Evolutionary conservation across 2,888 invertebrate species (phyloP), one percentile per base, ranked within the genome.

Genomic region (Drosophila mimetica): DNA sequence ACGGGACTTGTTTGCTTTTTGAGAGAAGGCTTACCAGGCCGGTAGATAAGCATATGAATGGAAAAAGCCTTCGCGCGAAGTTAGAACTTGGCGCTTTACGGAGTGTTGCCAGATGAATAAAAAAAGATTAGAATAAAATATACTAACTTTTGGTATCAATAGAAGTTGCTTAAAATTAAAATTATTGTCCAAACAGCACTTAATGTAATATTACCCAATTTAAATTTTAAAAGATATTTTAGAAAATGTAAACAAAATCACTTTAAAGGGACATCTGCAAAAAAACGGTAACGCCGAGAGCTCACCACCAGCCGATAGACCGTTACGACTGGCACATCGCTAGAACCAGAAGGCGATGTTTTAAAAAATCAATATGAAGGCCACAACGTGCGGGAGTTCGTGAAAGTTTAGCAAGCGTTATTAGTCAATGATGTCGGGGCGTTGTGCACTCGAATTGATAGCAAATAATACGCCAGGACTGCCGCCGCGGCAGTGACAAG

Each of bases 321-420:
- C 60, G n/a, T 47, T 47, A 36, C 18, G 13, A 30, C 4, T 8
- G 13, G 13, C 46, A 2, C 32, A 39, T 44, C 59, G 5, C 37
- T 39, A 16, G 20, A 42, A 20, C 30, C 16, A 11, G 1, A 30
- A 28, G 59, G 44, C 58, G 47, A 54, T 52, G 36, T 73, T 72
- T 47, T 11, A 75, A 77, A 71, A 76, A 76, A 76, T 77, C 76
- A 76, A 77, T 76, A 77, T 65, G 74, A 74, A 59, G 69, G 55
- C 60, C 66, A 71, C 71, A 74, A 76, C 66, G 53, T 74, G 75
- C 70, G 60, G 60, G 46, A 74, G 52, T 73, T 61, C 57, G 64
- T 52, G 55, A 34, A 67, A 74, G 51, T 74, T 72, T 66, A 51
- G 66, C 69, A 51, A 61, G 16, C 22, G 20, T 69, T 72, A 67